These are phyloP conservation scores for Calephelis virginiensis DNA, from an alignment of 1,140 invertebrate genomes.

Conservation along the genomic window DNA sequence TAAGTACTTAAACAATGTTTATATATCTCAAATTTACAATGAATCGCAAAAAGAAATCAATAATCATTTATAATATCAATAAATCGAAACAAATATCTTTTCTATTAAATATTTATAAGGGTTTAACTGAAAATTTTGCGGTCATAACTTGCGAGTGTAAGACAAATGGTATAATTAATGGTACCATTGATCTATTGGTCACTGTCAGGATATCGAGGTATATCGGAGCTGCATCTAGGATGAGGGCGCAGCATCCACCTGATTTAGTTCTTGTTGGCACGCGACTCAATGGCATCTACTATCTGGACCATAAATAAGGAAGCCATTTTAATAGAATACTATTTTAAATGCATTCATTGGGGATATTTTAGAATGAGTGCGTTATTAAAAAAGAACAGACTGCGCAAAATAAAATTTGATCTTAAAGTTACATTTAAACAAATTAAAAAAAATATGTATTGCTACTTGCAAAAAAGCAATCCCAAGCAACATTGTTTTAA, in stretches of 20 bases:
- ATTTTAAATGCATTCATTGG: constrained; percentile 4
- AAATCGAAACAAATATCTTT: not conserved
- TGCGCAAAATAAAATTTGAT: not conserved
- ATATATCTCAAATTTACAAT: too few relatives aligned
- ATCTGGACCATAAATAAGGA: constrained; percentile 8
- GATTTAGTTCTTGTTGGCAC: constrained; percentile 8
- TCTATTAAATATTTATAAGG: constrained; percentile 11
- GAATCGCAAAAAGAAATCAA: not conserved
- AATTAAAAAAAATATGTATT: too few relatives aligned
- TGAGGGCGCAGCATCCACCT: constrained; percentile 3
- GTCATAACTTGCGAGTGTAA: not conserved
- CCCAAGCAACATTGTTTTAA: too few relatives aligned
- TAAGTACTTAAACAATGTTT: too few relatives aligned
- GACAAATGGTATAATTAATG: constrained; percentile 11
- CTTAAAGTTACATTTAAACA: too few relatives aligned
- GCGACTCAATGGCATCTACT: not conserved
- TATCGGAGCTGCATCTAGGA: constrained; percentile 4
- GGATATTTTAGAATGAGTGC: not conserved
- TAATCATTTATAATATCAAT: not conserved
- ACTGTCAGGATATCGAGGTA: not conserved
- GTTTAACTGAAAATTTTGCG: constrained; percentile 3
- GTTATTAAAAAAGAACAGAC: not conserved
- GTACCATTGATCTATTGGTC: constrained; percentile 1
- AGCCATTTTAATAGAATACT: constrained; percentile 12
- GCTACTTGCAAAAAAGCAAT: too few relatives aligned